Evolutionary conservation across 2,888 invertebrate species (phyloP), one percentile per base, ranked within the genome.

Genomic region (Euproctis similis): DNA sequence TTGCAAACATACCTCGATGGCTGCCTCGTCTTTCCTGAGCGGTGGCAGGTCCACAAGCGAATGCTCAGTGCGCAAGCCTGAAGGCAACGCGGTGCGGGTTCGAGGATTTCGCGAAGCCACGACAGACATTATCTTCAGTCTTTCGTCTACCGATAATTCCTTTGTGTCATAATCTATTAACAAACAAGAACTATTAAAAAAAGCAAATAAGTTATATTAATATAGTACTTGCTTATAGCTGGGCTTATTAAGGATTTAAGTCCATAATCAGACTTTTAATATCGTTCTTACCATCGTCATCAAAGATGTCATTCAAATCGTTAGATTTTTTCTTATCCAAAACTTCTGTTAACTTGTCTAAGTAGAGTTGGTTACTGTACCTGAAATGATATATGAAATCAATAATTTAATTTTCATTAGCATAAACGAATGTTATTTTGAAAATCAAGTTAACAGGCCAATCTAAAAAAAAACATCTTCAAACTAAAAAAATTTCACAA

Each of bases 41-140:
- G 82, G 84, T 17, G 66, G 59, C 22, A 84, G 49, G 4, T 78
- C 73, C 1, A 82, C 63, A 8, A 81, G 52, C 13, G 84, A 81
- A 36, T 82, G 73, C 12, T 82, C 77, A 0, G 69, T 61, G 31
- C 74, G 81, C 18, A 88, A 52, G 4, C 89, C 88, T 11, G 80
- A 58, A 2, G 90, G 89, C 39, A 95, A 81, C 35, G 91, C 87
- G 46, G 92, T 92, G 28, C 95, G 87, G 25, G 87, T 88, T 57
- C 90, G 89, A 1, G 90, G 86, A 48, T 92, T 89, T 12, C 92
- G 87, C 1, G 93, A 89, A 34, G 92, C 88, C 28, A 97, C 71
- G 34, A 95, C 86, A 0, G 93, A 88, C 18, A 92, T 86, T n/a
- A 95, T 88, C 70, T 92, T 92, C 77, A 96, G 87, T 27, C 93